Conservation (phyloP, 2,888 invertebrate genomes). For the Eristalis intricaria region DNA sequence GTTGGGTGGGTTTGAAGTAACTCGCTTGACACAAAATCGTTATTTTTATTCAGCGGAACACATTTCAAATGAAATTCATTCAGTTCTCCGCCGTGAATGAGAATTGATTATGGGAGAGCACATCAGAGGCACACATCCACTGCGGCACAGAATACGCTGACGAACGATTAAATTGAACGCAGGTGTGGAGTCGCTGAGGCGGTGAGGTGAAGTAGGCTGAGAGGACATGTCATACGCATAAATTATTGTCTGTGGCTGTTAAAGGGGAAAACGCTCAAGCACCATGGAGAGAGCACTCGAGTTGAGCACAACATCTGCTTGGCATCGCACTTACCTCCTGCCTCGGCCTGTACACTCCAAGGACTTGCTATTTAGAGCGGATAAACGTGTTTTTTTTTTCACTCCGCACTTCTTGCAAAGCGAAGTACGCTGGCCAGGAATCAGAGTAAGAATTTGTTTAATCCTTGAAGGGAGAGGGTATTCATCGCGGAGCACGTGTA, state of each 20-base stretch:
- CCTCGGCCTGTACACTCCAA: slow-evolving; percentile 20
- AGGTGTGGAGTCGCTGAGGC: slow-evolving; percentile 18
- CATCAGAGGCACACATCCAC: not conserved
- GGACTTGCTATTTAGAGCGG: slow-evolving; percentile 60
- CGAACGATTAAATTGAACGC: slow-evolving; percentile 48
- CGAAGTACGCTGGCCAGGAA: slow-evolving; percentile 1
- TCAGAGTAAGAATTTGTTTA: slow-evolving; percentile 10
- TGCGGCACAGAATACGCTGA: slow-evolving; percentile 18
- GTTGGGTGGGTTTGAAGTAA: not conserved
- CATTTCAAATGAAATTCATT: slow-evolving; percentile 49
- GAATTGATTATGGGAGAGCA: slow-evolving; percentile 37
- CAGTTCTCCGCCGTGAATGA: slow-evolving; percentile 27
- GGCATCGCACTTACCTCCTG: not conserved
- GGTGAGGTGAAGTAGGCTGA: slow-evolving; percentile 10
- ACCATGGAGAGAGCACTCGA: slow-evolving; percentile 20
- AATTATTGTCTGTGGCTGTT: slow-evolving; percentile 53
- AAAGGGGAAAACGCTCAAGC: slow-evolving; percentile 51
- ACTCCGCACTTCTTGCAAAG: not conserved
- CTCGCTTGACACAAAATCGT: slow-evolving; percentile 46
- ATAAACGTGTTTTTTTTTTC: slow-evolving; percentile 30
- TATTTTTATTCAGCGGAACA: slow-evolving; percentile 32
- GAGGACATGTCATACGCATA: slow-evolving; percentile 60
- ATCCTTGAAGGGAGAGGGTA: not conserved
- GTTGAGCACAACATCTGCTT: slow-evolving; percentile 32
- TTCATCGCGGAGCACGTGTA: not conserved